phyloP scores from a whole-genome alignment of 92 coral and sea anemone genomes.

The Paramuricea clavata region DNA sequence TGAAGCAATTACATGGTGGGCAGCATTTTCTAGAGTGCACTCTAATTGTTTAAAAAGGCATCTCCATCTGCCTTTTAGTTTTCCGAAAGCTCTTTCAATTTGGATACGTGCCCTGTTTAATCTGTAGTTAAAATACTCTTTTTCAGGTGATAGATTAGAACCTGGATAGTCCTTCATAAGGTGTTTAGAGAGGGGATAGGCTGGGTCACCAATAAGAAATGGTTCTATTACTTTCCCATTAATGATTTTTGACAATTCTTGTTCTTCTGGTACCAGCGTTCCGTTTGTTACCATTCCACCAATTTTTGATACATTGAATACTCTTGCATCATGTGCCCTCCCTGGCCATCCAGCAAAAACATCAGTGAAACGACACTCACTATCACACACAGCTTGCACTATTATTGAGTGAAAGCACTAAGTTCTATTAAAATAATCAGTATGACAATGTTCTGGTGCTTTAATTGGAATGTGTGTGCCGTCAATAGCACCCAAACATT shows the following conservation, averaged over 20 bases:
- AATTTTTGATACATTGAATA: constrained; percentile 55
- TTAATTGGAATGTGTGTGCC: constrained; percentile 69
- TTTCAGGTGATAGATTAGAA: constrained; percentile 64
- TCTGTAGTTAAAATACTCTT: constrained; percentile 68
- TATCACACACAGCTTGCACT: constrained; percentile 76
- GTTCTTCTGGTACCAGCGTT: constrained; percentile 33
- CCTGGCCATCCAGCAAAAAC: constrained; percentile 77
- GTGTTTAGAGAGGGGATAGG: constrained; percentile 71
- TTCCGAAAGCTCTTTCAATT: constrained; percentile 68
- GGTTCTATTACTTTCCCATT: constrained; percentile 49
- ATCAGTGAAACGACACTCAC: constrained; percentile 70
- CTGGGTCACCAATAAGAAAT: constrained; percentile 68
- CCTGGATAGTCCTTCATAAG: constrained; percentile 74
- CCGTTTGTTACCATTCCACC: constrained; percentile 53
- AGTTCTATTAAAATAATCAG: constrained; percentile 70
- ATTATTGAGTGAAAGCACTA: constrained; percentile 73
- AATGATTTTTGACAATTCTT: constrained; percentile 31
- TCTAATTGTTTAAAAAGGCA: constrained; percentile 11
- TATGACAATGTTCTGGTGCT: constrained; percentile 63
- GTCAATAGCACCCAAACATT: constrained; percentile 74
- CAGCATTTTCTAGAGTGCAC: constrained; percentile 13
- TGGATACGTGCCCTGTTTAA: constrained; percentile 55
- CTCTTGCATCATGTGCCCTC: constrained; percentile 71
- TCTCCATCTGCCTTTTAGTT: constrained; percentile 21
- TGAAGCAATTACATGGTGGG: constrained; percentile 17